These are phyloP conservation scores for Arge pagana DNA, from an alignment of 2,888 invertebrate genomes.

Conservation along the genomic window DNA sequence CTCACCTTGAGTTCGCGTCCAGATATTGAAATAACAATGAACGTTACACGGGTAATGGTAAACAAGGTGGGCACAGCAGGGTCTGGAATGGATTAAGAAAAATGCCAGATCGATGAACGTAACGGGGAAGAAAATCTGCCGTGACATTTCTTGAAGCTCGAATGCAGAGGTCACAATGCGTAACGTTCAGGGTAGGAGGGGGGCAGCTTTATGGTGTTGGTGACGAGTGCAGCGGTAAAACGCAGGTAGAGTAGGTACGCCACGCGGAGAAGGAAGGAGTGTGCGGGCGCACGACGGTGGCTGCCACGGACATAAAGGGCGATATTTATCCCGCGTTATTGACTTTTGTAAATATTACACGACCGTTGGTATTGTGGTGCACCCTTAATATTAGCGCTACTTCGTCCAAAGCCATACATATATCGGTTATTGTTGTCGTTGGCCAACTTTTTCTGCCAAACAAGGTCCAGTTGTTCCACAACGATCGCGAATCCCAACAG, in stretches of 20 bases:
- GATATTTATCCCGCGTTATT: constrained; percentile 44
- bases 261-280: not conserved
- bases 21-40: constrained; percentile 18
- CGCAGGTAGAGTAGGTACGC: too few relatives aligned
- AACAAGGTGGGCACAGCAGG: constrained; percentile 9
- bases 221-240: too few relatives aligned
- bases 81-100: constrained; percentile 17
- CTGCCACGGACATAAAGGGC: constrained; percentile 19
- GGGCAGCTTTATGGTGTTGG: constrained; percentile 3
- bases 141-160: constrained; percentile 21
- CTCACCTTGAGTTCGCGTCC: constrained; percentile 7
- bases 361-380: constrained; percentile 36
- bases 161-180: constrained; percentile 18
- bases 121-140: constrained; percentile 19
- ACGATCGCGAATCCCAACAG: too few relatives aligned
- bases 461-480: too few relatives aligned
- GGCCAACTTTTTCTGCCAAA: too few relatives aligned
- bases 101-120: constrained; percentile 15
- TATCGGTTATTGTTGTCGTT: too few relatives aligned
- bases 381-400: constrained; percentile 39
- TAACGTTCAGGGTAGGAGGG: not conserved
- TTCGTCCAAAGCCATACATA: too few relatives aligned
- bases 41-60: constrained; percentile 1
- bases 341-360: constrained; percentile 45
- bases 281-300: not conserved